Conservation (phyloP, 2,797 vertebrate genomes). For the Chrosomus eos region DNA sequence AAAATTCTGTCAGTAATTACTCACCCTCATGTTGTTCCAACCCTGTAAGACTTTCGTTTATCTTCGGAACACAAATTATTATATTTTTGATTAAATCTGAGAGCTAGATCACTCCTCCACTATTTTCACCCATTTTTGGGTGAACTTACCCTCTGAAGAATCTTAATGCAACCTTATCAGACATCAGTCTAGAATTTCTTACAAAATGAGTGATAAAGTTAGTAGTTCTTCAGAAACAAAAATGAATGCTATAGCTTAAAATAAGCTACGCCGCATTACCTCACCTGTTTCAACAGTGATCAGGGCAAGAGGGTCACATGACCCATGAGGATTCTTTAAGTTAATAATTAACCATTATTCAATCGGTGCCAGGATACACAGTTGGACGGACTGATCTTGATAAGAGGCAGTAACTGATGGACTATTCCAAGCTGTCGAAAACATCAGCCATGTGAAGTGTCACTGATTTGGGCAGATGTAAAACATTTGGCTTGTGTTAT, state of each 20-base stretch:
- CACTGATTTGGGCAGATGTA: slow-evolving; percentile 5
- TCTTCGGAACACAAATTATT: no score
- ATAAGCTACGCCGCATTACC: slow-evolving; percentile 24
- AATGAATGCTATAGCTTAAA: not conserved
- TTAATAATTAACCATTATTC: slow-evolving; percentile 56
- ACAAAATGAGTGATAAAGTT: not conserved
- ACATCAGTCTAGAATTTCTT: not conserved
- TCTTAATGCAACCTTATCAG: not conserved
- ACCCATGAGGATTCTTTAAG: slow-evolving; percentile 9
- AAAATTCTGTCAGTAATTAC: no score
- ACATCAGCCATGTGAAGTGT: slow-evolving; percentile 17
- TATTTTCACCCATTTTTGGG: no score
- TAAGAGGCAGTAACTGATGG: slow-evolving; percentile 34
- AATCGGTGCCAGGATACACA: slow-evolving; percentile 21
- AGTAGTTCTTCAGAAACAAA: not conserved
- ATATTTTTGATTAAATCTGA: no score
- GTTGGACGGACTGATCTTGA: slow-evolving; percentile 32
- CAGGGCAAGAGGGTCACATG: slow-evolving; percentile 31
- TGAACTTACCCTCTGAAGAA: not conserved
- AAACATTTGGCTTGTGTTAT: slow-evolving; percentile 29
- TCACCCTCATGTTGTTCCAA: no score
- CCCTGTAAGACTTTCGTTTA: no score
- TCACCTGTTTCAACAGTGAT: slow-evolving; percentile 32
- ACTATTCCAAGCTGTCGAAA: not conserved
- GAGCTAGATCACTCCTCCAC: no score